Evolutionary conservation across 2,888 invertebrate genomes (phyloP).

Genomic region (Galeruca laticollis): DNA sequence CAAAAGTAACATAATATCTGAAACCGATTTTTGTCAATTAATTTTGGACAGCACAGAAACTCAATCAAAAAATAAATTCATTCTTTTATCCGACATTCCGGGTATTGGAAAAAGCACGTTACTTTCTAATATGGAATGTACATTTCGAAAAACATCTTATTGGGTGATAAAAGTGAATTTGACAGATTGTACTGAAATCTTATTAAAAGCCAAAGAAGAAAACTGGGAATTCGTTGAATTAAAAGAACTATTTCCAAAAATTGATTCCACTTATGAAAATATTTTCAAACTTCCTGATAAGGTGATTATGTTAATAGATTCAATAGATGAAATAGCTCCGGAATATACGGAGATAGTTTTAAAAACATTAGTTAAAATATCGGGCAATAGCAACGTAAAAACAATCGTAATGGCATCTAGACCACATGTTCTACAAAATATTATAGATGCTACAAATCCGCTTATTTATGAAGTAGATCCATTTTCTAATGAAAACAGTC

Average conservation of each 20-base stretch:
- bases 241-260: slow-evolving; percentile 14
- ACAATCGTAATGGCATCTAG: slow-evolving; percentile 32
- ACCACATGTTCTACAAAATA: slow-evolving; percentile 12
- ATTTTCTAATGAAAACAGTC: slow-evolving; percentile 6
- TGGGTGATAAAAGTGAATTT: slow-evolving; percentile 27
- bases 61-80: slow-evolving; percentile 1
- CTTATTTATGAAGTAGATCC: slow-evolving; percentile 14
- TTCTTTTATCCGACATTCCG: slow-evolving; percentile 21
- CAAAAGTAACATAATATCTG: not conserved
- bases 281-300: slow-evolving; percentile 18
- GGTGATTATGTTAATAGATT: slow-evolving; percentile 27
- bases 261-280: not conserved
- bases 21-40: not conserved
- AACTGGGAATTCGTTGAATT: not conserved
- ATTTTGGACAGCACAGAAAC: not conserved
- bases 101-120: slow-evolving; percentile 31
- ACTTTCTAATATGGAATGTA: slow-evolving; percentile 3
- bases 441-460: not conserved
- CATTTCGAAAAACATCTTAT: slow-evolving; percentile 6
- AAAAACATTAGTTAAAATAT: slow-evolving; percentile 2
- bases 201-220: not conserved
- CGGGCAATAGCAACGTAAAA: slow-evolving; percentile 11
- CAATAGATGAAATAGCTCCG: slow-evolving; percentile 32
- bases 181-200: slow-evolving; percentile 12
- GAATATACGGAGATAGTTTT: slow-evolving; percentile 26